phyloP scores from a whole-genome alignment of 2,113 vertebrate genomes.

The Lanius collurio region DNA sequence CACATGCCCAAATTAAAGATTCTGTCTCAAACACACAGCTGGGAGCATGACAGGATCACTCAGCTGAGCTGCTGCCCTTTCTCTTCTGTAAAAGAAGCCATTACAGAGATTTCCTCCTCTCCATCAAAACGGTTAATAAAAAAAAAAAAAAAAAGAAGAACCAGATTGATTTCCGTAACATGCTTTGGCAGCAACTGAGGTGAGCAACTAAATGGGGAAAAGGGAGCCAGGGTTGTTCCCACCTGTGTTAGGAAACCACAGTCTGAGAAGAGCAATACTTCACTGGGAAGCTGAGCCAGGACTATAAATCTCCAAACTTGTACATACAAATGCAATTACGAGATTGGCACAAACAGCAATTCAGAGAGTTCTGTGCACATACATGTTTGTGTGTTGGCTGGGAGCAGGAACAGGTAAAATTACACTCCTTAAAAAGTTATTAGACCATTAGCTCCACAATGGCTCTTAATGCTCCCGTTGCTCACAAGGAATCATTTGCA shows the following conservation, averaged over 20 bases:
- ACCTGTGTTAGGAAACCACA: slow-evolving; percentile 26
- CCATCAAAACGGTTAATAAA: background rate
- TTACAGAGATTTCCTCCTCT: background rate
- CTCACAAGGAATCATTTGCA: background rate
- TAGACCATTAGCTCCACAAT: background rate
- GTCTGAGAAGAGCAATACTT: background rate
- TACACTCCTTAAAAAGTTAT: background rate
- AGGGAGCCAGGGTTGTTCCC: slow-evolving; percentile 6
- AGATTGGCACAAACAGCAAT: background rate
- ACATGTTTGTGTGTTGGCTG: background rate
- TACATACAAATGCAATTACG: background rate
- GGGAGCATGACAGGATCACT: background rate
- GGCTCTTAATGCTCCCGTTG: background rate
- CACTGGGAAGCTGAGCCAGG: background rate
- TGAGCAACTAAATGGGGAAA: background rate
- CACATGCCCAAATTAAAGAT: background rate
- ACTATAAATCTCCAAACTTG: background rate
- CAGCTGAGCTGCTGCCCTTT: background rate
- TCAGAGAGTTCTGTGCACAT: background rate
- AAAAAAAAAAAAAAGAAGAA: background rate
- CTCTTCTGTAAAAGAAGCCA: background rate
- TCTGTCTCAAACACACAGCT: background rate
- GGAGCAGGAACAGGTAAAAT: background rate
- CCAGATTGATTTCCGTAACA: background rate
- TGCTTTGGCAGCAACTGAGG: background rate